Evolutionary conservation across 2,113 vertebrate genomes (phyloP), one percentile per base, ranked within the genome.

Genomic region (Cathartes aura): DNA sequence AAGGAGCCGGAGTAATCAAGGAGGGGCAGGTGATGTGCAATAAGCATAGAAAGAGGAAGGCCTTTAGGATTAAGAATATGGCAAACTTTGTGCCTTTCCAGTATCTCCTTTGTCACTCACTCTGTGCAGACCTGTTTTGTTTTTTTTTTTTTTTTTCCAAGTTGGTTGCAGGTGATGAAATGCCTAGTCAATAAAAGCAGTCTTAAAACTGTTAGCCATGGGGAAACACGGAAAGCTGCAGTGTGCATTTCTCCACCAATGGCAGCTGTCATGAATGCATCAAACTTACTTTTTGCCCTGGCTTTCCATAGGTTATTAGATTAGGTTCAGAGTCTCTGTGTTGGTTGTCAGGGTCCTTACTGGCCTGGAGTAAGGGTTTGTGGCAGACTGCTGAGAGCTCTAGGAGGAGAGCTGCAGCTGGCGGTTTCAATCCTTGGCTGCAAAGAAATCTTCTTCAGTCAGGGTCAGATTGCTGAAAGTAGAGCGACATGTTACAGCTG

Each of bases 401-500:
- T 11, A 82, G 52, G 52, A 55, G 12, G 21, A 89, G 60, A 71
- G 20, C 42, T 81, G 80, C 82, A 86, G 59, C 48, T 83, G 34
- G 55, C 1, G 1, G 29, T 94, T 89, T 87, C 47, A 5, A 16
- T 68, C 30, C 29, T 67, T 17, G 68, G 5, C 72, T 63, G 47
- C 29, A 55, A 50, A 87, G 72, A 78, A 84, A 38, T 21, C 17
- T 50, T 38, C 13, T 82, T 52, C 50, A 32, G 12, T 59, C 11
- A 19, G n/a, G 32, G 38, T 95, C 38, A 63, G n/a, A 36, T 27
- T 70, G 40, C 55, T 89, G 59, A 83, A 70, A 45, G 63, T 58
- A 20, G 66, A 62, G 48, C 0, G 0, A 34, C 8, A 2, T 4
- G 9, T 89, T 89, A 40, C 34, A 47, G 56, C 21, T 29, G n/a